phyloP scores from a whole-genome alignment of 2,113 vertebrate genomes.

The Syngnathus typhle region DNA sequence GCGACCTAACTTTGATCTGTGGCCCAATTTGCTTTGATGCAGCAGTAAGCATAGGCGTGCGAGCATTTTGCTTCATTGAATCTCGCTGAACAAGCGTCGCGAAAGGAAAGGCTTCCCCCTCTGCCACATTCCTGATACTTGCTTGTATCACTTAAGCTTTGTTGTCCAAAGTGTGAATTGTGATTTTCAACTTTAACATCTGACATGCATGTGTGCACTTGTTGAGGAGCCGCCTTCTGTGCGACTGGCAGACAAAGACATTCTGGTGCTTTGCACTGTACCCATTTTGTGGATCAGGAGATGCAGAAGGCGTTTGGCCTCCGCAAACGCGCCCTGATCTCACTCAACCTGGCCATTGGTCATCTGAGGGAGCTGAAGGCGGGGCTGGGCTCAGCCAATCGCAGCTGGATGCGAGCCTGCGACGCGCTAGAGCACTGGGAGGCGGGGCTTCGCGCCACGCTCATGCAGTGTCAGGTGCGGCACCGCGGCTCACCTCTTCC shows the following conservation, averaged over 20 bases:
- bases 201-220: neutral
- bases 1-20: too few relatives aligned
- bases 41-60: too few relatives aligned
- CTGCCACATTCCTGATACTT: too few relatives aligned
- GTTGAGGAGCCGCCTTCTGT: neutral
- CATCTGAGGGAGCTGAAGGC: slow-evolving; percentile 69
- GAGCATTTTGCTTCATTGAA: too few relatives aligned
- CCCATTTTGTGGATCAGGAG: slow-evolving; percentile 62
- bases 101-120: too few relatives aligned
- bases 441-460: slow-evolving; percentile 66
- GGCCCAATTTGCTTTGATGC: too few relatives aligned
- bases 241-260: too few relatives aligned
- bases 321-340: slow-evolving; percentile 82
- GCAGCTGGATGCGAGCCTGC: slow-evolving; percentile 76
- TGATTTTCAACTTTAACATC: neutral
- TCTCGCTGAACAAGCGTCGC: too few relatives aligned
- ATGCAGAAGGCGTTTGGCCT: slow-evolving; percentile 77
- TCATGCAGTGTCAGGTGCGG: slow-evolving; percentile 84
- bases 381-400: slow-evolving; percentile 72
- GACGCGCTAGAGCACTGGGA: slow-evolving; percentile 74
- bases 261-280: too few relatives aligned
- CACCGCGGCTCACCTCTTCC: too few relatives aligned
- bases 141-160: too few relatives aligned
- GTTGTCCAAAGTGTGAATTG: too few relatives aligned
- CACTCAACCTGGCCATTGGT: slow-evolving; percentile 73